Evolutionary conservation across 2,113 vertebrate genomes (phyloP).

Genomic region (Nestor notabilis): DNA sequence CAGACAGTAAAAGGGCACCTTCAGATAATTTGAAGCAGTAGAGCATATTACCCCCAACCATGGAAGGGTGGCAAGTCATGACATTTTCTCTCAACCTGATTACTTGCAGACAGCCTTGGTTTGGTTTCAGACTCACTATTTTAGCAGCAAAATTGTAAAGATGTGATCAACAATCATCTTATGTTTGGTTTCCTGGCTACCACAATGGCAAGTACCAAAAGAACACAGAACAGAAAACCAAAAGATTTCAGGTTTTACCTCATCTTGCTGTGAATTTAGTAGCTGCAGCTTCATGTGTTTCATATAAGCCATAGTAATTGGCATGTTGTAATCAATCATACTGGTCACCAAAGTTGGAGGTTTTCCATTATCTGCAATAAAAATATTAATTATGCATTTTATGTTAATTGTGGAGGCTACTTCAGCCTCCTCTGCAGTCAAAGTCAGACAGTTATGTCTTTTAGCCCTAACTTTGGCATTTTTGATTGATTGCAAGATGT

Average conservation of each 20-base stretch:
- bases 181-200: neutral
- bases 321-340: conserved; percentile 89
- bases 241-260: conserved; percentile 71
- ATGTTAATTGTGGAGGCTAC: neutral
- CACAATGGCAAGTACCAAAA: neutral
- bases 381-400: neutral
- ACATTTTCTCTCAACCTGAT: neutral
- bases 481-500: neutral
- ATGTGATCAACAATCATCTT: neutral
- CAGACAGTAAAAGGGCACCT: neutral
- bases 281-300: conserved; percentile 87
- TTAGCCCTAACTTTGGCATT: neutral
- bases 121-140: neutral
- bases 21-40: neutral
- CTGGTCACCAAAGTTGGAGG: conserved; percentile 85
- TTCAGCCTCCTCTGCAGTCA: neutral
- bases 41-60: neutral
- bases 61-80: neutral
- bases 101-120: neutral
- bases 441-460: neutral
- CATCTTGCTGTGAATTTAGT: conserved; percentile 83
- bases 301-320: conserved; percentile 89
- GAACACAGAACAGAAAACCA: neutral
- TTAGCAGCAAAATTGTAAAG: neutral
- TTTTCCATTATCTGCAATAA: conserved; percentile 84